Evolutionary conservation across 2,888 invertebrate species (phyloP), one percentile per base, ranked within the genome.

Genomic region (Drosophila histrio): DNA sequence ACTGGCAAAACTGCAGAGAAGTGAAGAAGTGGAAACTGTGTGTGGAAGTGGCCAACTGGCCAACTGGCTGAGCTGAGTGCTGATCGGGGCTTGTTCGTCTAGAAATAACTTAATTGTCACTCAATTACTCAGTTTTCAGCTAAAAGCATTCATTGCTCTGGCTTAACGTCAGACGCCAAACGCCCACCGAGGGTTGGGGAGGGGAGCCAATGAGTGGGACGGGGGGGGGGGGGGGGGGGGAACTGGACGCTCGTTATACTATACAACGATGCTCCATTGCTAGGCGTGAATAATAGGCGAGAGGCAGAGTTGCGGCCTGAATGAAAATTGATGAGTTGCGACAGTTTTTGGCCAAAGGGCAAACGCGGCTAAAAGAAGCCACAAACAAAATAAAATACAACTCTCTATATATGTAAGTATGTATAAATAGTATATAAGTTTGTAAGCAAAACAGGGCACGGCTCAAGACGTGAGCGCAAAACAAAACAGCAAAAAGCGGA

Each of bases 51-150:
- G 24, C 11, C 32, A 61, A 49, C 36, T 68, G 32, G 24, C n/a
- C 44, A 59, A 50, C 53, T 57, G 44, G 67, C 49, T 22, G 4
- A 39, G 57, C 54, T 70, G 66, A 66, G 67, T 65, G 66, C 57
- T 64, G 72, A 79, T 80, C 84, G 72, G 63, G 66, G 73, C 81
- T 84, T 78, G 84, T 83, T 86, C 79, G 87, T 84, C 80, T 82
- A 77, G 88, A 87, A 90, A 89, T 89, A 90, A 89, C 90, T 90
- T 90, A 90, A 90, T 90, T 90, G 90, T 90, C 90, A 90, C 90
- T 89, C 90, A 90, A 90, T 90, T 90, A 90, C 90, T 90, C 89
- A 90, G 89, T 88, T 90, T 90, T 89, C 89, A 90, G 85, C 85
- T 87, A 80, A 83, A 87, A 87, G 87, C 86, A 81, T 81, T 88